Base-by-base conservation (phyloP, 1,140 invertebrate genomes). In the Physella acuta region DNA sequence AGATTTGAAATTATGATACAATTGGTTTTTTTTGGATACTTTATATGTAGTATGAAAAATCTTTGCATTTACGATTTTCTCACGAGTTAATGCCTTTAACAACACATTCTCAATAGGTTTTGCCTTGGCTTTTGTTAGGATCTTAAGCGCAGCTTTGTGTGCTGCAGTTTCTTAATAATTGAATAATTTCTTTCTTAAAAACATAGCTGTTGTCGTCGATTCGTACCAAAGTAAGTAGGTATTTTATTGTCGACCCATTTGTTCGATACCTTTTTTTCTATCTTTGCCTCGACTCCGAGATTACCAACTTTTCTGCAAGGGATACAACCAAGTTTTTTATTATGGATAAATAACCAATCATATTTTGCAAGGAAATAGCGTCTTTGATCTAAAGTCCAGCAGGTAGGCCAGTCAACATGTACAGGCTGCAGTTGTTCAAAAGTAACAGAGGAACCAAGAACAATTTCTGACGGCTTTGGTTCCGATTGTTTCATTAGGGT, bases 1-100 rank as follows among this genome's bases (percentile, higher is more conserved):
- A n/a, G 17, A 8, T 59, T 59, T 20, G 17, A 59, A 59, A 59
- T 59, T 33, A 59, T 59, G 14, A 28, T 34, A 34, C 33, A 33
- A 17, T 59, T 59, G 56, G 4, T 59, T 59, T 59, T 28, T 36
- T 34, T 59, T 36, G 28, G 56, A 5, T 16, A 59, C 31, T 59
- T 34, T 36, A 59, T 59, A n/a, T 11, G 31, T 33, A 3, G 20
- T 59, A 28, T n/a, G 33, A 34, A 36, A 59, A 31, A 59, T 59
- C n/a, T 59, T 59, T 14, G 3, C 30, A 34, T 11, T 59, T 33
- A 28, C 33, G 1, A 14, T 31, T 34, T 59, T 59, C 33, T 34
- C 3, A 17, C 3, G 56, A 28, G 56, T n/a, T n/a, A n/a, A n/a
- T 44, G 39, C 39, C 39, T 44, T 44, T 44, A 44, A 44, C 39